These are phyloP conservation scores for Cromileptes altivelis DNA, from an alignment of 2,113 vertebrate genomes.

Conservation along the genomic window DNA sequence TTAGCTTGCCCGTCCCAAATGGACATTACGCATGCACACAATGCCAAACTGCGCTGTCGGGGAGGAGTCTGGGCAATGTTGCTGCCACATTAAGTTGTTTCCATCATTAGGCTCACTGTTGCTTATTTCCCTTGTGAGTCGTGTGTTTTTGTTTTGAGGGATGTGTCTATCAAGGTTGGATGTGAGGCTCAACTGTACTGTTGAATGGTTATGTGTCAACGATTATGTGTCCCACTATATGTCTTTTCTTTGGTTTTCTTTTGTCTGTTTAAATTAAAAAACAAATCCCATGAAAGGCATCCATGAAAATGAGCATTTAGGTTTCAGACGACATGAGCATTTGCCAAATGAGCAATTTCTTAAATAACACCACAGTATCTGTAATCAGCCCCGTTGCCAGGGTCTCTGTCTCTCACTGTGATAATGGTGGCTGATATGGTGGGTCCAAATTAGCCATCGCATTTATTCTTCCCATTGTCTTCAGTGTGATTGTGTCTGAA, in stretches of 20 bases:
- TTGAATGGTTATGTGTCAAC: slow-evolving; percentile 68
- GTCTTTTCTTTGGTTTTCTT: slow-evolving; percentile 57
- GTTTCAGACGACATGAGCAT: slow-evolving; percentile 70
- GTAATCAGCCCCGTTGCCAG: slow-evolving; percentile 72
- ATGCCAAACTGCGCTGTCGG: slow-evolving; percentile 67
- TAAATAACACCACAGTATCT: slow-evolving; percentile 60
- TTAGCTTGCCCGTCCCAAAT: slow-evolving; percentile 76
- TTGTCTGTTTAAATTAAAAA: slow-evolving; percentile 81
- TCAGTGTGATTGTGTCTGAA: slow-evolving; percentile 27
- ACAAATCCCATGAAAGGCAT: slow-evolving; percentile 78
- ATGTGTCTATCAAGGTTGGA: slow-evolving; percentile 75
- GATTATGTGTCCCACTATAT: slow-evolving; percentile 69
- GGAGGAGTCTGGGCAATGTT: slow-evolving; percentile 76
- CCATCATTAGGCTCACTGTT: slow-evolving; percentile 79
- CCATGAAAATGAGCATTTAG: slow-evolving; percentile 73
- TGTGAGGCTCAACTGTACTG: slow-evolving; percentile 70
- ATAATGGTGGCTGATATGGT: slow-evolving; percentile 66
- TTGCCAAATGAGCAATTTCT: slow-evolving; percentile 77
- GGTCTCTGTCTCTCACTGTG: slow-evolving; percentile 74
- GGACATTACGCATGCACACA: slow-evolving; percentile 73
- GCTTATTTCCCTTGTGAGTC: slow-evolving; percentile 82
- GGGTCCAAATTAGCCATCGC: slow-evolving; percentile 65
- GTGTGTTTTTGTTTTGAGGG: slow-evolving; percentile 77
- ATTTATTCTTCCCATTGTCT: slow-evolving; percentile 49
- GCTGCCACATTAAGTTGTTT: slow-evolving; percentile 80